Evolutionary conservation across 2,797 vertebrate species (phyloP).

Genomic region (Myiotriccus ornatus): DNA sequence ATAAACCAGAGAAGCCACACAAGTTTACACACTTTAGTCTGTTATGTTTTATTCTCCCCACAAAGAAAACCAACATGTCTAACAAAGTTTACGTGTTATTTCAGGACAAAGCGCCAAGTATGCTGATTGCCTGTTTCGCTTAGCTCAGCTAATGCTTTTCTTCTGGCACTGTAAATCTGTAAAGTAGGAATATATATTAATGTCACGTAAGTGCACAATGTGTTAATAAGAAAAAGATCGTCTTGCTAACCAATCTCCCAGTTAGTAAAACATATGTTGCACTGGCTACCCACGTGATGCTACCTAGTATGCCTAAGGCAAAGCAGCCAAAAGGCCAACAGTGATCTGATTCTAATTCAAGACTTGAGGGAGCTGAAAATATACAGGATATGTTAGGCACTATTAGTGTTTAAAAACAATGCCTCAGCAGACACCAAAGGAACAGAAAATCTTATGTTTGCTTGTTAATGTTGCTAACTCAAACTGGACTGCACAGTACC

Average conservation of each 20-base stretch:
- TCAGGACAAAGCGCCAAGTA: slow-evolving; percentile 3
- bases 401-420: slow-evolving; percentile 55
- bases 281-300: slow-evolving; percentile 19
- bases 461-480: not conserved
- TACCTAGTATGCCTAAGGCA: slow-evolving; percentile 50
- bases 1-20: not conserved
- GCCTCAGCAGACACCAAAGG: slow-evolving; percentile 26
- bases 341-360: slow-evolving; percentile 67
- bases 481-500: fast-evolving
- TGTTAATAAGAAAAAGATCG: slow-evolving; percentile 43
- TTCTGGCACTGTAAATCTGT: slow-evolving; percentile 20
- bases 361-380: slow-evolving; percentile 50
- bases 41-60: not conserved
- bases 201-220: slow-evolving; percentile 12
- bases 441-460: not conserved
- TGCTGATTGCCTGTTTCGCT: not conserved
- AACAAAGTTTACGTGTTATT: not conserved
- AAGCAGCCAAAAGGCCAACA: slow-evolving; percentile 59
- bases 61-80: not conserved
- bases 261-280: slow-evolving; percentile 50
- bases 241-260: slow-evolving; percentile 42
- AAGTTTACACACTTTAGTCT: not conserved
- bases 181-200: slow-evolving; percentile 48
- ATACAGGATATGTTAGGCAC: not conserved
- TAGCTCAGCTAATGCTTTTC: slow-evolving; percentile 38